Base-by-base conservation (phyloP, 2,797 vertebrate genomes). In the Hippocampus kuda region DNA sequence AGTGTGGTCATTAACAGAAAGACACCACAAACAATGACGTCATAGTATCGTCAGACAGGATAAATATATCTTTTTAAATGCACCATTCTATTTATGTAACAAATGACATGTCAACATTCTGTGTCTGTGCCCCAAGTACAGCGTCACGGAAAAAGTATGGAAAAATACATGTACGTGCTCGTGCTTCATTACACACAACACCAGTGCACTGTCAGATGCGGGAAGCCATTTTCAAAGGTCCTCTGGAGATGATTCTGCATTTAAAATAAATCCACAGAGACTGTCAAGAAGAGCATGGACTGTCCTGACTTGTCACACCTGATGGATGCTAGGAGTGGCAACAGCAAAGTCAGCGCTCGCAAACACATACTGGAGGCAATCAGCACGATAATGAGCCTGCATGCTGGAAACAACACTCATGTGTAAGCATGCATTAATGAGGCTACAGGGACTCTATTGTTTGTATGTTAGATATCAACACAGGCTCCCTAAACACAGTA, bases 361-460 rank as follows among this genome's bases (percentile, higher is more conserved):
- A 27, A 16, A 15, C 30, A 66, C 46, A 53, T 26, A 61, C 27
- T 20, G 34, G 24, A 13, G 42, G 54, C 54, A 81, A 82, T 84
- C 77, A 84, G 70, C 3, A 41, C 8, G 68, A 61, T 44, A 75
- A 75, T 49, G 68, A 81, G 80, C 79, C 30, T 72, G 46, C 68
- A 66, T 53, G 76, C 27, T 73, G 81, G 74, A 83, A 84, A 81
- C 63, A 24, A 2, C 11, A 72, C 74, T 79, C 76, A 15, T 46
- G 42, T 13, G 42, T 44, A 13, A 11, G 42, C 12, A 71, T 49
- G 48, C 16, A 18, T 67, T 85, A 88, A 87, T 67, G 51, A 85
- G 79, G 22, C 85, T 57, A 61, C 41, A 2, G 85, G 85, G 83
- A 86, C 68, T 76, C 1, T 75, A 48, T 84, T 79, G 65, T 75